Conservation (phyloP, 2,113 vertebrate genomes). For the Dolichallabes microphthalmus region DNA sequence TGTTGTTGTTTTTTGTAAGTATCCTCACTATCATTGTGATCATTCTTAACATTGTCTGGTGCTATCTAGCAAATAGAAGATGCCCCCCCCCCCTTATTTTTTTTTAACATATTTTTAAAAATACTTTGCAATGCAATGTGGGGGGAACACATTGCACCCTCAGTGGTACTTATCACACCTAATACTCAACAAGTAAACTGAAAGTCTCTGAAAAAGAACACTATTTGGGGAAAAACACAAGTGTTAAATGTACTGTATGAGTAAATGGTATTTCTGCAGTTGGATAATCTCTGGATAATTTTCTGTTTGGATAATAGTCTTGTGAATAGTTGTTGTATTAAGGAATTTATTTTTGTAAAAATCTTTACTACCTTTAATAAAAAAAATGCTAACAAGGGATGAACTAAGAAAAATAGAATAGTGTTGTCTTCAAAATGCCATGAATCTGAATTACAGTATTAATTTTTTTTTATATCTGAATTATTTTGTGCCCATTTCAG, state of each 20-base stretch:
- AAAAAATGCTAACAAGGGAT: background rate
- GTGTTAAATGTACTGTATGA: background rate
- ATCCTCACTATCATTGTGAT: background rate
- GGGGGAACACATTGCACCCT: background rate
- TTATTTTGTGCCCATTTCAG: background rate
- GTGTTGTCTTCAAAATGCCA: background rate
- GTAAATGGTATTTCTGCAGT: background rate
- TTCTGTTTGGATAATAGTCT: too few relatives aligned
- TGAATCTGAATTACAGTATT: too few relatives aligned
- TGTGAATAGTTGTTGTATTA: slow-evolving; percentile 8
- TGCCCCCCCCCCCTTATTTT: too few relatives aligned
- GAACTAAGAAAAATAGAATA: background rate
- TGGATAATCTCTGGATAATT: too few relatives aligned
- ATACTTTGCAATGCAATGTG: too few relatives aligned
- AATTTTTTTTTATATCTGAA: background rate
- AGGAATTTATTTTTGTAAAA: slow-evolving; percentile 21
- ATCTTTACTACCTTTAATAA: background rate
- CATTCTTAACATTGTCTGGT: background rate
- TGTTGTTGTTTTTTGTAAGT: background rate
- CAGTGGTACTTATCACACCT: background rate
- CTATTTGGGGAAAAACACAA: background rate
- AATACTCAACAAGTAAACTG: background rate
- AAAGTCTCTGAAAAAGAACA: background rate
- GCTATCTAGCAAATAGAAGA: background rate
- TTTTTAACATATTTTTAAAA: background rate